Evolutionary conservation across 1,140 invertebrate genomes (phyloP).

Genomic region (Dendrolimus kikuchii): DNA sequence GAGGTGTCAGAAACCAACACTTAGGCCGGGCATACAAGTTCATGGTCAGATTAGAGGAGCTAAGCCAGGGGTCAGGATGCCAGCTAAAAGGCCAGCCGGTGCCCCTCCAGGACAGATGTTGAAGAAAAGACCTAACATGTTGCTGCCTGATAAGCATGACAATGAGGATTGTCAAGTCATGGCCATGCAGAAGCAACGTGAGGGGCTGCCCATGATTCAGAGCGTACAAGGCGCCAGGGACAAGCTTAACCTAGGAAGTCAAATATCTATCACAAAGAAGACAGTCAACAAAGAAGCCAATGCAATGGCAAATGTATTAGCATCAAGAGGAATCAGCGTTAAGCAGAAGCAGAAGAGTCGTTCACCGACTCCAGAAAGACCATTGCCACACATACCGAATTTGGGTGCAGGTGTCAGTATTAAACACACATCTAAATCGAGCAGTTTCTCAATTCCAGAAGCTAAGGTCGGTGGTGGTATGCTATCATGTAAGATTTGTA

Average conservation of each 20-base stretch:
- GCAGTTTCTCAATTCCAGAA: conserved; percentile 64
- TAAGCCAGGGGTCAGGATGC: conserved; percentile 44
- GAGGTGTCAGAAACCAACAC: conserved; percentile 40
- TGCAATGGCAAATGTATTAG: conserved; percentile 81
- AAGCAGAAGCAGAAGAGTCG: conserved; percentile 74
- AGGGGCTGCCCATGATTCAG: conserved; percentile 80
- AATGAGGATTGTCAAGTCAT: conserved; percentile 73
- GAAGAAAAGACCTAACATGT: conserved; percentile 57
- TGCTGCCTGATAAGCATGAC: conserved; percentile 65
- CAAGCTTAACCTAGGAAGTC: conserved; percentile 62
- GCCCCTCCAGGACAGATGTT: conserved; percentile 28
- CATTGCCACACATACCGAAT: conserved; percentile 72
- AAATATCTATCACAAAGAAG: conserved; percentile 77
- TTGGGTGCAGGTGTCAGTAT: conserved; percentile 83
- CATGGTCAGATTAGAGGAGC: conserved; percentile 49
- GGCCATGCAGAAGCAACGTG: conserved; percentile 81
- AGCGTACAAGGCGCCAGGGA: conserved; percentile 77
- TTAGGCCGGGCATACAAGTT: conserved; percentile 54
- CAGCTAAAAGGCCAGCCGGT: conserved; percentile 49
- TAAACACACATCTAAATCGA: conserved; percentile 57
- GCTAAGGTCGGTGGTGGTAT: conserved; percentile 54
- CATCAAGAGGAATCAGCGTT: conserved; percentile 82
- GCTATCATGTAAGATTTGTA: conserved; percentile 56
- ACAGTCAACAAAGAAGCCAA: conserved; percentile 78
- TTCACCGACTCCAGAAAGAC: conserved; percentile 55